Evolutionary conservation across 2,113 vertebrate species (phyloP).

Genomic region (Saccopteryx leptura): DNA sequence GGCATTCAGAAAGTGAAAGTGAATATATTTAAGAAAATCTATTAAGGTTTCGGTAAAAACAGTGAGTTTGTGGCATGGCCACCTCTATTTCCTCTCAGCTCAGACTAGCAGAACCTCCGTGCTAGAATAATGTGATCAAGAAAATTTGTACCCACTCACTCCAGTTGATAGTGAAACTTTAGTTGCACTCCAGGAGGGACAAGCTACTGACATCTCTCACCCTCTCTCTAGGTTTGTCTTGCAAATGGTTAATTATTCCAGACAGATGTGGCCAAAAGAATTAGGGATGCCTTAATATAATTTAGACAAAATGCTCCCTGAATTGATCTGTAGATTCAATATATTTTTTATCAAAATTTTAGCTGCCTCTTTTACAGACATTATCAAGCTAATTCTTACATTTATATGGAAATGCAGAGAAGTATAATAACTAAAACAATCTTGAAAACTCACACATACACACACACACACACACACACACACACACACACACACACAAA

Average conservation of each 20-base stretch:
- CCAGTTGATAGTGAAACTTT: rapidly evolving
- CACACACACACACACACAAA: not conserved
- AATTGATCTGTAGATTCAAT: not conserved
- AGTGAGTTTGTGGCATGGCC: not conserved
- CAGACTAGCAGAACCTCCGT: not conserved
- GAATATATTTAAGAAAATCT: not conserved
- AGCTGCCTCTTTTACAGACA: not conserved
- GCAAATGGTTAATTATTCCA: not conserved
- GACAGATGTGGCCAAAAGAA: not conserved
- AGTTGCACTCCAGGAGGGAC: not conserved
- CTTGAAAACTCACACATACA: not conserved
- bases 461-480: no score
- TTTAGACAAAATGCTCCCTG: not conserved
- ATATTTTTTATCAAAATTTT: not conserved
- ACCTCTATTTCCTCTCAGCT: not conserved
- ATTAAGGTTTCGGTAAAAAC: not conserved
- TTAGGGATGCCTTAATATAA: not conserved
- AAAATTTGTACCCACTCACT: not conserved
- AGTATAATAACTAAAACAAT: not conserved
- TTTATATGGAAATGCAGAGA: not conserved
- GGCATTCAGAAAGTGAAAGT: not conserved
- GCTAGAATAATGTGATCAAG: not conserved
- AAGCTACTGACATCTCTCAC: rapidly evolving
- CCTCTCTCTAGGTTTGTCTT: not conserved
- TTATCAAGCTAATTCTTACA: not conserved